Evolutionary conservation across 2,888 invertebrate species (phyloP).

Genomic region (Hipparchia semele): DNA sequence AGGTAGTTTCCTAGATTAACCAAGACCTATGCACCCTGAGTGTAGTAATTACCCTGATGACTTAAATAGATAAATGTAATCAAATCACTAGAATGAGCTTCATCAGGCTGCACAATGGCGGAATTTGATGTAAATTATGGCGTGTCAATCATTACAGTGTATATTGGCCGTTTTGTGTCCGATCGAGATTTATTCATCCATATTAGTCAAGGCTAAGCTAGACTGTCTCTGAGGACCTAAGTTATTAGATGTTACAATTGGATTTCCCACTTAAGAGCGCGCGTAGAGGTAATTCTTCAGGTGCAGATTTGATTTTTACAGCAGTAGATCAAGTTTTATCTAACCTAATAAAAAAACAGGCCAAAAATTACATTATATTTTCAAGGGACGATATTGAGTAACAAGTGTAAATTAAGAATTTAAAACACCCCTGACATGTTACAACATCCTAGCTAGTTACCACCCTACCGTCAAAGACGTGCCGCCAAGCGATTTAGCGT

Average conservation of each 20-base stretch:
- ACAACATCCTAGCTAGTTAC: no score
- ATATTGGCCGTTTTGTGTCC: conserved; percentile 12
- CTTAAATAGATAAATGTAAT: conserved; percentile 30
- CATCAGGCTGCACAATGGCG: conserved; percentile 28
- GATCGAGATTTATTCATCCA: not conserved
- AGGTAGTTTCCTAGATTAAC: conserved; percentile 17
- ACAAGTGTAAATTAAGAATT: no score
- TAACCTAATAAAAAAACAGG: no score
- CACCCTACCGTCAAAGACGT: no score
- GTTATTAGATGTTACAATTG: not conserved
- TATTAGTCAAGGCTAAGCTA: not conserved
- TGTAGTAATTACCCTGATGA: conserved; percentile 24
- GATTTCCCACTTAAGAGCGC: not conserved
- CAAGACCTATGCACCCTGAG: conserved; percentile 26
- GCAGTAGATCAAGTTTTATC: no score
- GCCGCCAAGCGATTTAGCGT: no score
- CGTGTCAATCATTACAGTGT: conserved; percentile 28
- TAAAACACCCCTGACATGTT: no score
- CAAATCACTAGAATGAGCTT: conserved; percentile 34
- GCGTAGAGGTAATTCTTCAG: no score
- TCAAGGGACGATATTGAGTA: no score
- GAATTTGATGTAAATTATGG: conserved; percentile 34
- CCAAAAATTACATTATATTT: no score
- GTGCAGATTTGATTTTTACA: no score
- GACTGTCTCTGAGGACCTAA: not conserved